Percentiles rank a stretch among this genome's conserved stretches.
Evolutionary conservation across 2,888 invertebrate species (phyloP).

Genomic region (Trimorus sp.): DNA sequence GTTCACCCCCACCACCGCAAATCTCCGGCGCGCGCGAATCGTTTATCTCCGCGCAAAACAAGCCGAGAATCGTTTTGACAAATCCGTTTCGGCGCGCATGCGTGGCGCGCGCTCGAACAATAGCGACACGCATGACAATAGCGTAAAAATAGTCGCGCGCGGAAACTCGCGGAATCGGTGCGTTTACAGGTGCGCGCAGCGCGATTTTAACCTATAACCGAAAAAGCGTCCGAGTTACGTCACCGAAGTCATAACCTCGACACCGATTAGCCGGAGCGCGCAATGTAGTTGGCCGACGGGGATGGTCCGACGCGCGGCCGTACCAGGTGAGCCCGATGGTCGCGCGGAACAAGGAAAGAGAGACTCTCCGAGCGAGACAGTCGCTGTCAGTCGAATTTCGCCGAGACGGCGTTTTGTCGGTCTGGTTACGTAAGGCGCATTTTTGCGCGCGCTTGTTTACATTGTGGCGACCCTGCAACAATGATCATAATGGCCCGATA

Average conservation of each 20-base stretch:
- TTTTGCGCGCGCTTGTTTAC: slow-evolving; percentile 21
- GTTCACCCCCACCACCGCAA: too few relatives aligned
- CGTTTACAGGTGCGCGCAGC: too few relatives aligned
- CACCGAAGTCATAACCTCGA: slow-evolving; percentile 49
- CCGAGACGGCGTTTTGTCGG: not conserved
- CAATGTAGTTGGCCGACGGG: not conserved
- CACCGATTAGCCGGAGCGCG: slow-evolving; percentile 36
- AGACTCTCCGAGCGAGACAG: not conserved
- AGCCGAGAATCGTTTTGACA: too few relatives aligned
- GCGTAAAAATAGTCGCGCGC: not conserved
- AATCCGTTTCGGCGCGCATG: too few relatives aligned
- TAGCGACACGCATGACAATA: not conserved
- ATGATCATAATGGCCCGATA: slow-evolving; percentile 23
- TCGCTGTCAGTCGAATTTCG: slow-evolving; percentile 2
- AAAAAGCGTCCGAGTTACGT: slow-evolving; percentile 16
- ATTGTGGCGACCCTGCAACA: slow-evolving; percentile 5
- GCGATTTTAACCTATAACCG: not conserved
- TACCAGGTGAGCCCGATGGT: not conserved
- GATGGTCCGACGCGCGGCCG: not conserved
- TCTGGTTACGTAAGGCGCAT: slow-evolving; percentile 22
- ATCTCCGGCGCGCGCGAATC: too few relatives aligned
- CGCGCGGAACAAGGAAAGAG: not conserved
- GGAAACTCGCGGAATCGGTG: too few relatives aligned
- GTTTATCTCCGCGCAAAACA: too few relatives aligned
- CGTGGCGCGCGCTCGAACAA: too few relatives aligned